Base-by-base conservation (phyloP, 2,888 invertebrate species). In the Sinohyriopsis cumingii region DNA sequence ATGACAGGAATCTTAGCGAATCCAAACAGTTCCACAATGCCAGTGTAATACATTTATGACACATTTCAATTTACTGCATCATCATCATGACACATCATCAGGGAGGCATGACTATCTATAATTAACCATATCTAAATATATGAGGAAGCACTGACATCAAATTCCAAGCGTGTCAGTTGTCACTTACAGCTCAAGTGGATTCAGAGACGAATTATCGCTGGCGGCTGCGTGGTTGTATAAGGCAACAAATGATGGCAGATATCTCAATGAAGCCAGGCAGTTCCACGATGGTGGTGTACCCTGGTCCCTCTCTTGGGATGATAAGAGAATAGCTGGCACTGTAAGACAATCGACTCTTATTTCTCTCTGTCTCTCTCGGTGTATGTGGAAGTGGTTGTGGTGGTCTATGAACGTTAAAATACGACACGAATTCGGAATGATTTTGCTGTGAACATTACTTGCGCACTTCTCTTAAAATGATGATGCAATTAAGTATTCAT, bases 251-350 rank as follows among this genome's bases (percentile, higher is more conserved):
- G 79, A 85, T 5, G 59, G 69, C 18, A n/a, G 55, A 5, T 87
- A 87, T 69, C 72, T 84, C 9, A 72, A 62, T 28, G 79, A 82
- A 7, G 86, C 86, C n/a, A 73, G 79, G 64, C 53, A 62, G 9
- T 82, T 79, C 66, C 75, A 75, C 55, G 71, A 72, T 19, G 61
- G 63, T 9, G 77, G 73, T 1, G 67, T 71, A 57, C 75, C 76
- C 15, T 84, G 84, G 84, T 81, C 80, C 0, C 77, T 82, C 45
- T 77, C 73, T 28, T 87, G 86, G 86, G 85, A 86, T 59, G 81
- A 82, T 65, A 83, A 86, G 69, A 74, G 70, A 25, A 74, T 78
- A 12, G 82, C 76, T 9, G 77, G 72, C 59, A 75, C 77, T 68
- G 82, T 85, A 67, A 22, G 72, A 45, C 12, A 12, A 45, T 45